Percentiles rank a stretch among this genome's conserved stretches.
Evolutionary conservation across 1,140 invertebrate genomes (phyloP).

Genomic region (Drosophila leontia): DNA sequence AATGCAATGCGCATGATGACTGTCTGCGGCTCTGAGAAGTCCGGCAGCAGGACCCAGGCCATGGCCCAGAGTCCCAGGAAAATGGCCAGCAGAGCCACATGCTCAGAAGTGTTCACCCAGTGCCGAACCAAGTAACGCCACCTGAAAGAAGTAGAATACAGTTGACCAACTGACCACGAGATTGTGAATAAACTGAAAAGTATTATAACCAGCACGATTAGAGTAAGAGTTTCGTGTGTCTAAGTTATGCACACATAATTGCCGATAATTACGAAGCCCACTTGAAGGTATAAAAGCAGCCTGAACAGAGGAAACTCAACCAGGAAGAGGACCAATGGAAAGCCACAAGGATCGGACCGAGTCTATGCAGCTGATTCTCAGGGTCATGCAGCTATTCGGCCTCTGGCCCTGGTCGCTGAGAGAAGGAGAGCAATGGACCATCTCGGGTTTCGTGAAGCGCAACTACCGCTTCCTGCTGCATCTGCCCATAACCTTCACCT

Average conservation of each 20-base stretch:
- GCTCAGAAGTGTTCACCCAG: conserved; percentile 76
- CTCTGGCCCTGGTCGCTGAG: conserved; percentile 63
- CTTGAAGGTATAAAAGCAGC: conserved; percentile 44
- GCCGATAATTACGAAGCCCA: conserved; percentile 44
- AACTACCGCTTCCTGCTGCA: conserved; percentile 62
- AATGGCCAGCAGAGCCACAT: conserved; percentile 66
- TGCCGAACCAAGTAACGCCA: conserved; percentile 67
- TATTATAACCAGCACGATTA: no score
- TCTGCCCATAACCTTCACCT: conserved; percentile 68
- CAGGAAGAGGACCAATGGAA: conserved; percentile 42
- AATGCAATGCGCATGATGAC: conserved; percentile 79
- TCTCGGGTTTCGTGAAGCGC: conserved; percentile 18
- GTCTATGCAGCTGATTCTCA: conserved; percentile 47
- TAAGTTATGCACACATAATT: conserved; percentile 61
- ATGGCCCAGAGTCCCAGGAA: conserved; percentile 71
- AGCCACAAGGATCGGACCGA: conserved; percentile 37
- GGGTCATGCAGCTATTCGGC: conserved; percentile 61
- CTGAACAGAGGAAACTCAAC: neutral
- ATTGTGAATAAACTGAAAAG: neutral
- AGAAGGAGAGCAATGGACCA: neutral
- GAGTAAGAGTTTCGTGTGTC: conserved; percentile 22
- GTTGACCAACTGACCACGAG: neutral
- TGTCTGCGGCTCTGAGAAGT: conserved; percentile 55
- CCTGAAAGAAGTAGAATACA: conserved; percentile 33
- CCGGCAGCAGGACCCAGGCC: conserved; percentile 52